Evolutionary conservation across 1,140 invertebrate genomes (phyloP).

Genomic region (Diabrotica virgifera): DNA sequence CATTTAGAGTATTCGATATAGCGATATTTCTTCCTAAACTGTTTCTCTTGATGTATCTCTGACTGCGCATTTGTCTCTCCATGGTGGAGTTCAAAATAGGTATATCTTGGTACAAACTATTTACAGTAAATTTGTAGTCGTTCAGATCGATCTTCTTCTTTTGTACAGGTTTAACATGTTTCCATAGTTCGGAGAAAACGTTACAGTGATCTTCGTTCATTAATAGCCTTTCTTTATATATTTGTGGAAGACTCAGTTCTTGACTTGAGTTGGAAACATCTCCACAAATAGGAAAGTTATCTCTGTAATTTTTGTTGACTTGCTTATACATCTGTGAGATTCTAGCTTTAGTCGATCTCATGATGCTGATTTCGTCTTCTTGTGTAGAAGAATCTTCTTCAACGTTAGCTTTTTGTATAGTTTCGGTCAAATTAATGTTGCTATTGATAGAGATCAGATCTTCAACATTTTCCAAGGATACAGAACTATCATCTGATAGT

Average conservation of each 20-base stretch:
- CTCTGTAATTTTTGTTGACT: conserved; percentile 37
- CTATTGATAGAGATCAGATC: conserved; percentile 38
- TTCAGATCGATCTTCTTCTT: conserved; percentile 23
- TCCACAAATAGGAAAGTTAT: conserved; percentile 32
- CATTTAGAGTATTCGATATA: conserved; percentile 38
- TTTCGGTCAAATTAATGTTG: conserved; percentile 13
- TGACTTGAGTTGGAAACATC: conserved; percentile 1
- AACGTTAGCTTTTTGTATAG: conserved; percentile 6
- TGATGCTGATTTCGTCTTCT: conserved; percentile 4
- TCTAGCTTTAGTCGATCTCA: conserved; percentile 18
- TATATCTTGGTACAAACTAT: conserved; percentile 27
- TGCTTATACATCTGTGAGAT: conserved; percentile 29
- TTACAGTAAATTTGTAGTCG: conserved; percentile 37
- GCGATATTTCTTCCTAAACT: conserved; percentile 37
- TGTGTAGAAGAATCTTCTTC: not conserved
- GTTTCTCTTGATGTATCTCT: conserved; percentile 18
- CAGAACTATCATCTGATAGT: conserved; percentile 27
- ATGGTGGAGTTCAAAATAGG: not conserved
- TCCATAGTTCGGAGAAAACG: conserved; percentile 30
- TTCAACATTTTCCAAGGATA: conserved; percentile 38
- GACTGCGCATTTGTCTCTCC: not conserved
- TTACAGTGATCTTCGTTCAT: conserved; percentile 17
- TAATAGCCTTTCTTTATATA: conserved; percentile 36
- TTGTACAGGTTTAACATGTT: conserved; percentile 29
- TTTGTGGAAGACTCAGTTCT: conserved; percentile 17